Conservation (phyloP, 2,113 vertebrate species). For the Muntiacus reevesi region DNA sequence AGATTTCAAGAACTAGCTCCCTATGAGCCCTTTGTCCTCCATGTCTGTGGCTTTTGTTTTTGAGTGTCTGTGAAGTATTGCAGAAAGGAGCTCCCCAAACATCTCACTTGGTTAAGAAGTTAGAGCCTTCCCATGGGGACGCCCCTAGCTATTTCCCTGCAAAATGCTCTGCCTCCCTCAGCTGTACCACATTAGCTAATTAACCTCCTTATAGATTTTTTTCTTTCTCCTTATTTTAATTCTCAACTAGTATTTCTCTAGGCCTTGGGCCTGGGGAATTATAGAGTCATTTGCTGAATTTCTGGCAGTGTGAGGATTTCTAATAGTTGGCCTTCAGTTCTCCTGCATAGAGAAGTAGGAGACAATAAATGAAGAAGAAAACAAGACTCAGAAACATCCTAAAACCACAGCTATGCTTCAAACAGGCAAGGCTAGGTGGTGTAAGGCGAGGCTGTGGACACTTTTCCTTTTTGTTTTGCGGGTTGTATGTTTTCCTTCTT, state of each 20-base stretch:
- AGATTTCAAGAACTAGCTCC: not conserved
- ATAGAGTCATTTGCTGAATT: not conserved
- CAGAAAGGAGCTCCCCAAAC: not conserved
- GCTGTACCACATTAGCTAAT: not conserved
- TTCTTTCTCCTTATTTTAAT: constrained; percentile 28
- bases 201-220: constrained; percentile 30
- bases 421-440: not conserved
- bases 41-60: not conserved
- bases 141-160: not conserved
- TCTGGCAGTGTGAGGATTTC: constrained; percentile 30
- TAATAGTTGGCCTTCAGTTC: not conserved
- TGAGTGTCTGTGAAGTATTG: not conserved
- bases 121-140: not conserved
- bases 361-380: not conserved
- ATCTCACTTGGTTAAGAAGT: not conserved
- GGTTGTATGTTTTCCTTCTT: not conserved
- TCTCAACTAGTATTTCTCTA: constrained; percentile 24
- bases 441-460: not conserved
- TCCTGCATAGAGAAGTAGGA: not conserved
- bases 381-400: not conserved
- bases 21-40: not conserved
- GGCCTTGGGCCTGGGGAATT: not conserved
- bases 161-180: not conserved
- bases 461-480: not conserved
- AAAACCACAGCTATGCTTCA: not conserved